Evolutionary conservation across 2,888 invertebrate species (phyloP).

Genomic region (Apamea sordens): DNA sequence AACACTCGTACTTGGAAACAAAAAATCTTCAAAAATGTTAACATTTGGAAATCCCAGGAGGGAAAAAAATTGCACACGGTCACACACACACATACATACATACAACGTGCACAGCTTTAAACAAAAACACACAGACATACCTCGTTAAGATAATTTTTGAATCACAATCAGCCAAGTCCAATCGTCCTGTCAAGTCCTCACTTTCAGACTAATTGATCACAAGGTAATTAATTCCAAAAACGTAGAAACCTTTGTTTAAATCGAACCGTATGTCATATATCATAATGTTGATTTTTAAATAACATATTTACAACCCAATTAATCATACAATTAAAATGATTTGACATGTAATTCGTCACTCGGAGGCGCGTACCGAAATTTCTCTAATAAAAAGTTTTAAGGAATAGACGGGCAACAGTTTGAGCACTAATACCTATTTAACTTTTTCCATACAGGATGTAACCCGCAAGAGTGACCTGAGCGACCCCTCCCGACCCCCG

Average conservation of each 20-base stretch:
- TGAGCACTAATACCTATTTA: neutral
- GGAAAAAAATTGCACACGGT: neutral
- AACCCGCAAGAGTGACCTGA: neutral
- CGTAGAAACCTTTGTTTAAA: conserved; percentile 52
- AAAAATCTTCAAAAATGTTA: neutral
- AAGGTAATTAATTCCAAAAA: conserved; percentile 60
- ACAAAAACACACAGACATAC: neutral
- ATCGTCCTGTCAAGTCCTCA: conserved; percentile 56
- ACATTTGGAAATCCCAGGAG: no score
- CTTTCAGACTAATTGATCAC: conserved; percentile 64
- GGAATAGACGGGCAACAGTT: conserved; percentile 46
- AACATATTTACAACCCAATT: conserved; percentile 68
- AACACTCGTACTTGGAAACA: neutral
- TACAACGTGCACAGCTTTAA: neutral
- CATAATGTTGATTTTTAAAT: conserved; percentile 64
- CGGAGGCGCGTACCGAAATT: conserved; percentile 62
- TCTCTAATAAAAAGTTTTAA: conserved; percentile 61
- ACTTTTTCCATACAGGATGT: neutral
- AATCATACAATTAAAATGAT: conserved; percentile 78
- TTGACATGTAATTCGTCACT: conserved; percentile 77
- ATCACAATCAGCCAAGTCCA: conserved; percentile 41
- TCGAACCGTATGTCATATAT: conserved; percentile 58
- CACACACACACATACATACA: neutral
- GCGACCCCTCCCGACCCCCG: neutral
- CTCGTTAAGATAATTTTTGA: conserved; percentile 44